Evolutionary conservation across 2,888 invertebrate species (phyloP).

Genomic region (Tenodera sinensis): DNA sequence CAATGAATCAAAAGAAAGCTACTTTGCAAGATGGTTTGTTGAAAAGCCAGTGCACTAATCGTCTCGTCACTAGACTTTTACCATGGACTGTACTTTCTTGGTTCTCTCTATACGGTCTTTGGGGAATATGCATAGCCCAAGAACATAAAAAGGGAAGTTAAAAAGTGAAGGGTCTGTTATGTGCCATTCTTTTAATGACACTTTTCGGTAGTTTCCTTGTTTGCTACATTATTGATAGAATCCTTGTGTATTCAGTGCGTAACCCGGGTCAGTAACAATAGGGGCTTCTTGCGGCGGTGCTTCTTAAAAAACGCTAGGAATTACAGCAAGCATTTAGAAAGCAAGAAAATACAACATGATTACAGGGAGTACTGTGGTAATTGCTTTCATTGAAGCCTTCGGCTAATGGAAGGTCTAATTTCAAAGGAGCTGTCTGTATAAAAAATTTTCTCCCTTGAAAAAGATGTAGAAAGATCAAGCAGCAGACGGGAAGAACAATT

Average conservation of each 20-base stretch:
- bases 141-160: neutral
- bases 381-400: no score
- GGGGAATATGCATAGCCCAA: constrained; percentile 11
- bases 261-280: neutral
- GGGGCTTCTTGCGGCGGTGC: neutral
- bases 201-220: neutral
- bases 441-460: no score
- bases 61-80: neutral
- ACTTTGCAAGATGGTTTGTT: no score
- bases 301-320: neutral
- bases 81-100: neutral
- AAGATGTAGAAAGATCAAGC: no score
- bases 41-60: no score
- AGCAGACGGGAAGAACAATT: no score
- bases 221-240: neutral
- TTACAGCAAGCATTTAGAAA: neutral
- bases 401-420: no score
- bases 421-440: no score
- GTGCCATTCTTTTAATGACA: constrained; percentile 23
- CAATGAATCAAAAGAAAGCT: no score
- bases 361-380: no score
- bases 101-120: neutral
- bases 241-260: neutral
- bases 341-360: no score
- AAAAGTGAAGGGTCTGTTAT: neutral